Conservation (phyloP, 30 jellyfish, hydroid and myxozoan species). For the Cassiopea xamachana region DNA sequence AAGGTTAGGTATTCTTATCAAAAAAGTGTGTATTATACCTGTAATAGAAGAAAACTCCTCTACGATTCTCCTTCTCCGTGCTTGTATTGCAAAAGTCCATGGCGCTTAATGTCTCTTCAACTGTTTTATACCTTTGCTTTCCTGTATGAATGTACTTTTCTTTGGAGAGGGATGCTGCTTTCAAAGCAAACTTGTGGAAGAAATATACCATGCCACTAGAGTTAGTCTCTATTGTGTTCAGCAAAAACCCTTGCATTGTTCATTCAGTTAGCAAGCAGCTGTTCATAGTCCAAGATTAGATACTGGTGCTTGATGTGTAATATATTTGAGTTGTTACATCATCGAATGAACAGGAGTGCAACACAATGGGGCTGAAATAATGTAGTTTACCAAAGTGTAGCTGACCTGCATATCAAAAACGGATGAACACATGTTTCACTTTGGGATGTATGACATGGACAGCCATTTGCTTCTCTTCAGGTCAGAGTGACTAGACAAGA, state of each 20-base stretch:
- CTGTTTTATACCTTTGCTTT: not conserved
- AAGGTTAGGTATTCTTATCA: too few species aligned
- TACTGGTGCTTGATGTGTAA: not conserved
- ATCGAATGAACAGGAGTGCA: not conserved
- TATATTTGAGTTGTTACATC: not conserved
- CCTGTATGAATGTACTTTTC: not conserved
- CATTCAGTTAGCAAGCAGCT: not conserved
- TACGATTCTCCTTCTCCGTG: too few species aligned
- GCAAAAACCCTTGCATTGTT: not conserved
- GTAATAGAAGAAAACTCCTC: too few species aligned
- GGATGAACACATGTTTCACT: too few species aligned
- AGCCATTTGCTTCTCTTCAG: too few species aligned
- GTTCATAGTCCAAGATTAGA: not conserved
- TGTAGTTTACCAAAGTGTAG: too few species aligned
- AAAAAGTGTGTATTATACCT: too few species aligned
- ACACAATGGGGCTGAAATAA: too few species aligned
- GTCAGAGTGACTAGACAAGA: too few species aligned
- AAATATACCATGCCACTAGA: not conserved
- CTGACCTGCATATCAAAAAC: too few species aligned
- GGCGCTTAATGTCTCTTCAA: not conserved
- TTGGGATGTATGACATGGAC: too few species aligned
- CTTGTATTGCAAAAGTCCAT: too few species aligned
- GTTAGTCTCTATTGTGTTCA: not conserved
- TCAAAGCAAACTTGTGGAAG: not conserved
- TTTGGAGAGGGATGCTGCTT: not conserved